Percentiles rank a stretch among this genome's conserved stretches.
Evolutionary conservation across 2,888 invertebrate species (phyloP).

Genomic region (Terebella lapidaria): DNA sequence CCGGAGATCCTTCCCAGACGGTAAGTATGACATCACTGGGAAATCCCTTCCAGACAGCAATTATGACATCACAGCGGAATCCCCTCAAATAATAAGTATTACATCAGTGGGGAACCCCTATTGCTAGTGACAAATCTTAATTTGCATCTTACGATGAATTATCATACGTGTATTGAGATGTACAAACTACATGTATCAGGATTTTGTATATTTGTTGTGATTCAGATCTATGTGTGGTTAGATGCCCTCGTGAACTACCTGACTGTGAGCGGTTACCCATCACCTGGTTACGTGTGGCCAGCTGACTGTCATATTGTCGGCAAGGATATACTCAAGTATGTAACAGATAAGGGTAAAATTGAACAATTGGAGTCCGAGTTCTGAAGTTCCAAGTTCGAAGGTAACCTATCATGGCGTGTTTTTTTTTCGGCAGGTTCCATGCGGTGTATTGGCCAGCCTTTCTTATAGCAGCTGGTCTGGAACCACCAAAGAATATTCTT

Average conservation of each 20-base stretch:
- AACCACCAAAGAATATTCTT: constrained; percentile 70
- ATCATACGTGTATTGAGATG: too few relatives aligned
- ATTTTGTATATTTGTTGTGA: too few relatives aligned
- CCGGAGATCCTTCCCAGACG: constrained; percentile 53
- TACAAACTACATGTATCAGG: too few relatives aligned
- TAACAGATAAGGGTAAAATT: too few relatives aligned
- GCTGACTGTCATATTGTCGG: constrained; percentile 85
- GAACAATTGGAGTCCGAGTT: too few relatives aligned
- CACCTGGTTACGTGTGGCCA: constrained; percentile 66
- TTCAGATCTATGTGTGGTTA: constrained; percentile 88
- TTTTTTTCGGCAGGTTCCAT: constrained; percentile 71
- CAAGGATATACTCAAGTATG: constrained; percentile 92
- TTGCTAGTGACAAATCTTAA: too few relatives aligned
- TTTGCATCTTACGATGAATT: too few relatives aligned
- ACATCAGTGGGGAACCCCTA: too few relatives aligned
- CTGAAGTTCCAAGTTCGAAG: too few relatives aligned
- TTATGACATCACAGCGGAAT: too few relatives aligned
- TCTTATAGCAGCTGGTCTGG: constrained; percentile 78
- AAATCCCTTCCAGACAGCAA: too few relatives aligned
- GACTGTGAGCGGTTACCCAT: constrained; percentile 77
- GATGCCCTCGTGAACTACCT: constrained; percentile 95
- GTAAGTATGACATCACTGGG: constrained; percentile 40
- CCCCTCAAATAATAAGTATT: too few relatives aligned
- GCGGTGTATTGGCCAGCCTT: constrained; percentile 98
- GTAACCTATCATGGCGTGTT: background rate